These are phyloP conservation scores for Cryptotermes secundus DNA, from an alignment of 1,140 invertebrate genomes.

Conservation along the genomic window DNA sequence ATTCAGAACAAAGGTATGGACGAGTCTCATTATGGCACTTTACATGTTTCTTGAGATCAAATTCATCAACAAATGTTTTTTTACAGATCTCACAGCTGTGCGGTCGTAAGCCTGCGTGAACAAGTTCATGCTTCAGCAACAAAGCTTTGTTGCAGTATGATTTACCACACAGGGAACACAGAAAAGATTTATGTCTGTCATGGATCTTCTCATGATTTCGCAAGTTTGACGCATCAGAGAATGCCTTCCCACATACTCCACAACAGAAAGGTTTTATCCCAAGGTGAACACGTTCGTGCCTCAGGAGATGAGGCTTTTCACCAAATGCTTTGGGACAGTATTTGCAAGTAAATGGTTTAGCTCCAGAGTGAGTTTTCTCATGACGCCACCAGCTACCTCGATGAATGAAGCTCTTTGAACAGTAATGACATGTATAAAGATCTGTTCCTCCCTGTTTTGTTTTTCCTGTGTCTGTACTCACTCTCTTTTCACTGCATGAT, in stretches of 20 bases:
- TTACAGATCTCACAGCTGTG: not conserved
- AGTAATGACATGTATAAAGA: not conserved
- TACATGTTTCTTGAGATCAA: slow-evolving; percentile 10
- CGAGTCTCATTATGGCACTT: not conserved
- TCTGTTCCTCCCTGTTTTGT: not conserved
- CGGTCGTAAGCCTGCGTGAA: not conserved
- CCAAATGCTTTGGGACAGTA: slow-evolving; percentile 22
- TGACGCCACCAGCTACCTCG: slow-evolving; percentile 22
- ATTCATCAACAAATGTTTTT: not conserved
- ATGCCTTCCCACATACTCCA: slow-evolving; percentile 38
- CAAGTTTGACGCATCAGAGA: slow-evolving; percentile 40
- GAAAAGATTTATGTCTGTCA: slow-evolving; percentile 54
- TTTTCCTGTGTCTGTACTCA: not conserved
- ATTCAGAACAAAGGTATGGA: not conserved
- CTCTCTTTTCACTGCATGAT: not conserved
- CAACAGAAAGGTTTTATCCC: slow-evolving; percentile 50
- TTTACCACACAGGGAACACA: slow-evolving; percentile 17
- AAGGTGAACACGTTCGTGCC: slow-evolving; percentile 47
- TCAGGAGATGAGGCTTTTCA: not conserved
- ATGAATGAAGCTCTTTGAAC: slow-evolving; percentile 2
- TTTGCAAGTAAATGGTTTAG: slow-evolving; percentile 24
- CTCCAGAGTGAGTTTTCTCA: slow-evolving; percentile 10
- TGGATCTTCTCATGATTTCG: slow-evolving; percentile 42
- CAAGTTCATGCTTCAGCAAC: slow-evolving; percentile 21
- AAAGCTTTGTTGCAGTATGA: slow-evolving; percentile 1